Conservation (phyloP, 2,113 vertebrate species). For the Gobio gobio region DNA sequence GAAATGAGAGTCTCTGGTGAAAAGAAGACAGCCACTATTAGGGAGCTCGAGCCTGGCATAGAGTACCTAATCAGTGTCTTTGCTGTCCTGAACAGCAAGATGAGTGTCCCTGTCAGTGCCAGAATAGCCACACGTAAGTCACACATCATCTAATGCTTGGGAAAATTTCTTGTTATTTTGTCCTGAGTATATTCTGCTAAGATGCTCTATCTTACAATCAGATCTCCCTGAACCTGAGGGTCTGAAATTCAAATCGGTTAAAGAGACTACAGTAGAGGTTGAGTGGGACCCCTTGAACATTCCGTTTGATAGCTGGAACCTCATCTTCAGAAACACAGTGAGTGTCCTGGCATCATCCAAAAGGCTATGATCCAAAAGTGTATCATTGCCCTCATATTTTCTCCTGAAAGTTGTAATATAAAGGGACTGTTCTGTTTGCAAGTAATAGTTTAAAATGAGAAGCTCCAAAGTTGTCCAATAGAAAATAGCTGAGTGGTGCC, state of each 20-base stretch:
- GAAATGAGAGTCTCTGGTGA: conserved; percentile 90
- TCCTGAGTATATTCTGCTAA: conserved; percentile 14
- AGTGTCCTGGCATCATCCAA: conserved; percentile 60
- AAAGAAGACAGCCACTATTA: conserved; percentile 83
- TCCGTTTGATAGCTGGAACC: conserved; percentile 93
- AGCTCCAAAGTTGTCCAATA: conserved; percentile 49
- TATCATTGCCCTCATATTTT: conserved; percentile 56
- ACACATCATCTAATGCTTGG: background rate
- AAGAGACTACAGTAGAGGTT: conserved; percentile 92
- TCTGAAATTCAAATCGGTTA: conserved; percentile 92
- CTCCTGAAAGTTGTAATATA: conserved; percentile 44
- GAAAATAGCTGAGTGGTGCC: conserved; percentile 60
- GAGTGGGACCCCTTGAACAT: conserved; percentile 95
- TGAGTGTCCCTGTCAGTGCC: conserved; percentile 92
- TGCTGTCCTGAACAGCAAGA: conserved; percentile 92
- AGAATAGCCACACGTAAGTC: conserved; percentile 90
- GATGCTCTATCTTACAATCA: conserved; percentile 61
- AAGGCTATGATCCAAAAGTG: conserved; percentile 8
- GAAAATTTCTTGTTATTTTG: background rate
- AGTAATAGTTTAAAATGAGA: conserved; percentile 51
- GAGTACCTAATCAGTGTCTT: conserved; percentile 96
- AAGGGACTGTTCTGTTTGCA: conserved; percentile 48
- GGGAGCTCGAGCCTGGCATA: conserved; percentile 90
- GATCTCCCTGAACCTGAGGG: conserved; percentile 95
- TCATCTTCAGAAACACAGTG: conserved; percentile 92